Evolutionary conservation across 1,140 invertebrate genomes (phyloP).

Genomic region (Centruroides sculpturatus): DNA sequence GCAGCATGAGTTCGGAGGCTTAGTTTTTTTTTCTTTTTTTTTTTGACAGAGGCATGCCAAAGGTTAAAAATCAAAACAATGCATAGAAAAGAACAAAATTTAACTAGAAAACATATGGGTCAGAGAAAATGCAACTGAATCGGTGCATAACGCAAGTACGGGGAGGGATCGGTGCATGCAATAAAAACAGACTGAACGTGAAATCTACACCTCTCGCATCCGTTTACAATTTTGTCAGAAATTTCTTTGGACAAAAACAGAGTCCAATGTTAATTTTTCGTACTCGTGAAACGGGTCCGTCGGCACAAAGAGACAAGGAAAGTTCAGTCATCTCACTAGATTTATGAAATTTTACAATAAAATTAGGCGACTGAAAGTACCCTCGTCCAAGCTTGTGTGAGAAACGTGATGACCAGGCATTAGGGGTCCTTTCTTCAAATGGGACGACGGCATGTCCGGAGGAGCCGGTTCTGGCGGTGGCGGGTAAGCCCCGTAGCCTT

Average conservation of each 20-base stretch:
- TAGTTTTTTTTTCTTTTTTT: no score
- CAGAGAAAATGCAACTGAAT: no score
- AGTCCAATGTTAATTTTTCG: background rate
- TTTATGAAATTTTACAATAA: background rate
- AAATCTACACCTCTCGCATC: background rate
- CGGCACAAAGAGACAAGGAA: background rate
- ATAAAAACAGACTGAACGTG: no score
- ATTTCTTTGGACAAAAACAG: background rate
- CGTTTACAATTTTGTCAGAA: background rate
- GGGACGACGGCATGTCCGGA: conserved; percentile 43
- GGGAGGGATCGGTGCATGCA: no score
- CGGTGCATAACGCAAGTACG: no score
- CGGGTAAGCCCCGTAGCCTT: conserved; percentile 65
- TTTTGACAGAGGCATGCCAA: no score
- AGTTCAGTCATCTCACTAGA: background rate
- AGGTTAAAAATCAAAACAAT: no score
- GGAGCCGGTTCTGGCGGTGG: conserved; percentile 66
- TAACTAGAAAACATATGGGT: no score
- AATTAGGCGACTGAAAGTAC: conserved; percentile 6
- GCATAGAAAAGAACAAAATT: no score
- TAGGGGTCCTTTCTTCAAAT: conserved; percentile 31
- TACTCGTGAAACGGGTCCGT: background rate
- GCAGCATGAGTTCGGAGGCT: no score
- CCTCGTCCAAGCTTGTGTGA: conserved; percentile 44
- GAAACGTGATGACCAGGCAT: conserved; percentile 35